Percentiles rank a stretch among this genome's conserved stretches.
phyloP scores from a whole-genome alignment of 2,888 invertebrate genomes.

The Drosophila mulleri region DNA sequence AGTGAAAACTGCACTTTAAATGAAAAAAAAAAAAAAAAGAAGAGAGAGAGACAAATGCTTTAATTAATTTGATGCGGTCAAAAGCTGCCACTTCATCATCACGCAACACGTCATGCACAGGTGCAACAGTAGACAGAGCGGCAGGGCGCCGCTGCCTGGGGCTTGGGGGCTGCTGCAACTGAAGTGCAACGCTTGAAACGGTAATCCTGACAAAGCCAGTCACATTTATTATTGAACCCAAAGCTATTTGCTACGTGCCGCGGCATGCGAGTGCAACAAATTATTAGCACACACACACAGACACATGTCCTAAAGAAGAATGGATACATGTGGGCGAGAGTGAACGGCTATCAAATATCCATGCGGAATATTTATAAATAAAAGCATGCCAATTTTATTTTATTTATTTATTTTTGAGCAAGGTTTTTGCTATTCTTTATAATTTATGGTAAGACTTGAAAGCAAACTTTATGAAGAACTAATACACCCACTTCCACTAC shows the following conservation, averaged over 20 bases:
- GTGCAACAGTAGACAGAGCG: constrained; percentile 53
- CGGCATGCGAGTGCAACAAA: constrained; percentile 48
- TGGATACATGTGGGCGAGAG: too few species aligned
- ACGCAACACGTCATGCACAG: constrained; percentile 73
- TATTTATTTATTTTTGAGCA: not conserved
- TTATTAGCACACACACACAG: constrained; percentile 37
- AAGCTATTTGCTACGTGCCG: constrained; percentile 61
- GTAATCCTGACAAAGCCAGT: constrained; percentile 83
- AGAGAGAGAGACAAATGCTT: constrained; percentile 39
- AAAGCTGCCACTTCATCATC: constrained; percentile 59
- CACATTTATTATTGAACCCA: constrained; percentile 82
- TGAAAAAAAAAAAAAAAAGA: not conserved
- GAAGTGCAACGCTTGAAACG: constrained; percentile 66
- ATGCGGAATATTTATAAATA: too few species aligned
- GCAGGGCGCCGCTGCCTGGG: not conserved
- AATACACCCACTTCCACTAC: not conserved
- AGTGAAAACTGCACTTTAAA: constrained; percentile 41
- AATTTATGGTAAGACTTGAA: too few species aligned
- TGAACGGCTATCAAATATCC: too few species aligned
- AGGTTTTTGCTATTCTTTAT: not conserved
- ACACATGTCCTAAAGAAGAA: too few species aligned
- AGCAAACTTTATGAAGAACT: too few species aligned
- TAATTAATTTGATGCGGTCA: constrained; percentile 68
- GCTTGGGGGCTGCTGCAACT: constrained; percentile 21
- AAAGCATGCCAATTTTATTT: too few species aligned